Percentiles rank a stretch among this genome's conserved stretches.
Evolutionary conservation across 2,113 vertebrate genomes (phyloP).

Genomic region (Austrofundulus limnaeus): DNA sequence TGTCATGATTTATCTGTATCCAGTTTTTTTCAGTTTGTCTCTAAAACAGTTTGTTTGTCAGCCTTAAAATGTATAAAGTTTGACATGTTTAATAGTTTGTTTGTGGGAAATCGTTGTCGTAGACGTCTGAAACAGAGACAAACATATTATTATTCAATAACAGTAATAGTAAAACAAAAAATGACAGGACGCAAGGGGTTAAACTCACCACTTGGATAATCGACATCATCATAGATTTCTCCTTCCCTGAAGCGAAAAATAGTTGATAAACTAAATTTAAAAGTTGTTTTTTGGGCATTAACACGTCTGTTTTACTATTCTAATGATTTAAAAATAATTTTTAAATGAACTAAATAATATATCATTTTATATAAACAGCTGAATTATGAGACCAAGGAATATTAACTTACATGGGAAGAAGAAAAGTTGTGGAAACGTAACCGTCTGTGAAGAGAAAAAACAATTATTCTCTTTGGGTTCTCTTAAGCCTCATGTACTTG

Average conservation of each 20-base stretch:
- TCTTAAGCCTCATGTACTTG: too few species aligned
- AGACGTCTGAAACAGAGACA: constrained; percentile 66
- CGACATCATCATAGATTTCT: constrained; percentile 85
- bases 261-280: neutral
- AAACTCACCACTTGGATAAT: constrained; percentile 68
- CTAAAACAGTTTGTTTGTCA: neutral
- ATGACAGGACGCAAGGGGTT: neutral
- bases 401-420: constrained; percentile 73
- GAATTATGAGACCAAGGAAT: neutral
- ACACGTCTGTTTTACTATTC: too few species aligned
- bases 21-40: neutral
- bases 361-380: too few species aligned
- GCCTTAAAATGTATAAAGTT: constrained; percentile 9
- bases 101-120: constrained; percentile 72
- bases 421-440: constrained; percentile 72
- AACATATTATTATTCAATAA: neutral
- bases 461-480: too few species aligned
- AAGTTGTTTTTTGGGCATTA: too few species aligned
- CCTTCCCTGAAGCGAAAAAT: constrained; percentile 74
- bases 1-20: neutral
- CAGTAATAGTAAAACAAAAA: neutral
- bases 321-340: too few species aligned
- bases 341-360: neutral
- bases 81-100: constrained; percentile 25
- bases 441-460: constrained; percentile 69